Conservation (phyloP, 2,888 invertebrate genomes). For the Clanis bilineata region DNA sequence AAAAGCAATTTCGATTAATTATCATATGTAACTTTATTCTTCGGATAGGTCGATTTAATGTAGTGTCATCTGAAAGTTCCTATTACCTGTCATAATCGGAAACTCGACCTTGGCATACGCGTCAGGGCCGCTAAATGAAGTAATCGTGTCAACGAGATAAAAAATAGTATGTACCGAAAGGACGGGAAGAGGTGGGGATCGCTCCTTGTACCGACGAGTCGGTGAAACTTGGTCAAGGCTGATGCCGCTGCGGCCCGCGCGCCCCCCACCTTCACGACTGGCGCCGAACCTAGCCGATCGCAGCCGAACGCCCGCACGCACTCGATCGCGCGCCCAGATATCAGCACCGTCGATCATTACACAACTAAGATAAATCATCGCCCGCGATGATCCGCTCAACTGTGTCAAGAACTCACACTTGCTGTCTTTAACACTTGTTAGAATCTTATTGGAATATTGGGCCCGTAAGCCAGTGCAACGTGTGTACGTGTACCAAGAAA, state of each 20-base stretch:
- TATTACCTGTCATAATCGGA: constrained; percentile 27
- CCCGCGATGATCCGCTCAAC: constrained; percentile 67
- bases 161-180: constrained; percentile 62
- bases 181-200: constrained; percentile 80
- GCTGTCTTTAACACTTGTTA: constrained; percentile 29
- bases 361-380: constrained; percentile 75
- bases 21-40: no score
- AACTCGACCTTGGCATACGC: constrained; percentile 57
- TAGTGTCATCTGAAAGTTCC: not conserved
- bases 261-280: constrained; percentile 48
- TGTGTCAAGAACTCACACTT: constrained; percentile 72
- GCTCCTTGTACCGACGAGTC: constrained; percentile 77
- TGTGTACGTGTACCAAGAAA: not conserved
- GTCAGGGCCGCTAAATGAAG: constrained; percentile 61
- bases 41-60: no score
- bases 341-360: constrained; percentile 60
- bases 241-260: constrained; percentile 47
- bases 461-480: not conserved
- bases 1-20: no score
- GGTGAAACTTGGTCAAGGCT: constrained; percentile 82
- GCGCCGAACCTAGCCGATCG: constrained; percentile 60
- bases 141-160: constrained; percentile 74
- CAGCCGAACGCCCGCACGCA: constrained; percentile 62
- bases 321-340: constrained; percentile 67
- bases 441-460: constrained; percentile 29